phyloP scores from a whole-genome alignment of 2,113 vertebrate genomes.

The Petrocephalus microphthalmus region DNA sequence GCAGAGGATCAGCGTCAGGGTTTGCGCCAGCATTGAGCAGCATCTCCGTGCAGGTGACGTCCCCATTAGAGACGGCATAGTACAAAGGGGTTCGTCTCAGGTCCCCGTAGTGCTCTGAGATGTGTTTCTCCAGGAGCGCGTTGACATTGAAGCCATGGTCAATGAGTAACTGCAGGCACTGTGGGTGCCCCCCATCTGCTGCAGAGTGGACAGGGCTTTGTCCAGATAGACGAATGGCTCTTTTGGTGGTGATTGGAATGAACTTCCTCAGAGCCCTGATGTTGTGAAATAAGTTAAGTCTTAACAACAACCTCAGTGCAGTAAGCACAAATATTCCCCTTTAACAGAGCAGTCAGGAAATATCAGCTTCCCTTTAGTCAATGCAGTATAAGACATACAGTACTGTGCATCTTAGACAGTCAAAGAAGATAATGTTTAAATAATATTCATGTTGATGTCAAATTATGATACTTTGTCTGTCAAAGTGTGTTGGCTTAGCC shows the following conservation, averaged over 20 bases:
- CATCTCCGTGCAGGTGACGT: slow-evolving; percentile 64
- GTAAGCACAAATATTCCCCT: background rate
- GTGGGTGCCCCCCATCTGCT: slow-evolving; percentile 66
- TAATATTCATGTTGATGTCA: too few species aligned
- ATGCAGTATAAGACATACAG: background rate
- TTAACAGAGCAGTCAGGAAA: background rate
- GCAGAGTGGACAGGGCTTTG: slow-evolving; percentile 74
- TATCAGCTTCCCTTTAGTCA: background rate
- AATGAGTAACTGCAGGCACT: slow-evolving; percentile 71
- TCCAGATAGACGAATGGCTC: slow-evolving; percentile 66
- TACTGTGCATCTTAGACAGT: too few species aligned
- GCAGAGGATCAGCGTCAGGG: slow-evolving; percentile 74
- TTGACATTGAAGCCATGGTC: slow-evolving; percentile 72
- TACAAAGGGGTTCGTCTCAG: slow-evolving; percentile 67
- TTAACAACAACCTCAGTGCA: background rate
- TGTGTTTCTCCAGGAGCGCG: slow-evolving; percentile 56
- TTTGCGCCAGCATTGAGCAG: slow-evolving; percentile 67
- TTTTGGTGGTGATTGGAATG: slow-evolving; percentile 67
- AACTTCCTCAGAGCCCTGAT: slow-evolving; percentile 71
- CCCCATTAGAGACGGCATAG: slow-evolving; percentile 74
- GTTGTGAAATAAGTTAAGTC: slow-evolving; percentile 25
- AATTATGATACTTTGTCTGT: too few species aligned
- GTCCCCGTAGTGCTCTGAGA: slow-evolving; percentile 71
- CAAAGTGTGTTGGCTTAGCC: too few species aligned
- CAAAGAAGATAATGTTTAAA: too few species aligned